These are phyloP conservation scores for Herpailurus yagouaroundi DNA, from an alignment of 2,113 vertebrate species.

Conservation along the genomic window DNA sequence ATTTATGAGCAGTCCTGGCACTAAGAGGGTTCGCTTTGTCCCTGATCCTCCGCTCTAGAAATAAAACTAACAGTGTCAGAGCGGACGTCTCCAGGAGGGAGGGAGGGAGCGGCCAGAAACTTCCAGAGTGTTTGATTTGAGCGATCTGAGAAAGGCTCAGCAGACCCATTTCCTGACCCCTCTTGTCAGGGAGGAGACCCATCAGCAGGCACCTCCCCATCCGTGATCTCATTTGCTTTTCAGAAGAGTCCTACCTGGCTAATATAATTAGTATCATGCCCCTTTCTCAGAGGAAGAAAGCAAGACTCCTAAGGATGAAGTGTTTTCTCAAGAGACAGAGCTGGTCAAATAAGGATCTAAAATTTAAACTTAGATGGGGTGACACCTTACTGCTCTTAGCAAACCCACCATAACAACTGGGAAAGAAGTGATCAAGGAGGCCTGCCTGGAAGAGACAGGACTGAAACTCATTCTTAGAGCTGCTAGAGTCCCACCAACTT, in stretches of 20 bases:
- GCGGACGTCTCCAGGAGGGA: rapidly evolving
- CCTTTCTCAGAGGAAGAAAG: neutral
- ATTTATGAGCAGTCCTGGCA: constrained; percentile 77
- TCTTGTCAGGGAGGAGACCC: neutral
- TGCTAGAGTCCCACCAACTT: neutral
- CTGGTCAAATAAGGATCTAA: neutral
- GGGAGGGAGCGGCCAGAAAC: neutral
- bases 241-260: neutral
- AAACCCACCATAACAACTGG: rapidly evolving
- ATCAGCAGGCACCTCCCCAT: neutral
- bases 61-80: constrained; percentile 49
- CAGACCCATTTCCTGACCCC: neutral
- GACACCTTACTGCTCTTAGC: neutral
- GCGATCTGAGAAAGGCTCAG: neutral
- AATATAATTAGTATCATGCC: neutral
- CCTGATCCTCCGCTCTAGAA: constrained; percentile 58
- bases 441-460: neutral
- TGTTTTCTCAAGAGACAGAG: neutral
- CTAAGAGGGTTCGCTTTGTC: constrained; percentile 48
- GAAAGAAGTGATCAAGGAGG: neutral
- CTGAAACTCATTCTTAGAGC: neutral
- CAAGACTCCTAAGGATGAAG: neutral
- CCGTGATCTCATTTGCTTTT: neutral
- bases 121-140: neutral
- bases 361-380: neutral